phyloP scores from a whole-genome alignment of 2,888 invertebrate genomes.

The Seira ritae region DNA sequence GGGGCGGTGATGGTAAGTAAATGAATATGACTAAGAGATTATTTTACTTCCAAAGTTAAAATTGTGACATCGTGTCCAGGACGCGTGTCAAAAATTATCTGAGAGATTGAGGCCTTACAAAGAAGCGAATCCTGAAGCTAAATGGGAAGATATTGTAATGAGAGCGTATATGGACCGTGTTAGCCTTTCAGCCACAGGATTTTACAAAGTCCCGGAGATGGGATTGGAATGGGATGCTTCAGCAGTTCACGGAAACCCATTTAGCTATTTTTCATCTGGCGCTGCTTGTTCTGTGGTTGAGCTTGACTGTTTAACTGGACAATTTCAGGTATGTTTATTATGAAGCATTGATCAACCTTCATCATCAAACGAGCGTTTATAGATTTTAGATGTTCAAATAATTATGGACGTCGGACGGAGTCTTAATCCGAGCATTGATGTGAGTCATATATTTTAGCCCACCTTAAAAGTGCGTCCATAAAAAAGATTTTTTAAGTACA shows the following conservation, averaged over 20 bases:
- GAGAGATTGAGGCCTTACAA: constrained; percentile 86
- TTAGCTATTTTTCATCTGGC: constrained; percentile 91
- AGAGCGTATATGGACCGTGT: constrained; percentile 87
- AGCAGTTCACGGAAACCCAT: constrained; percentile 75
- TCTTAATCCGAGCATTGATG: constrained; percentile 96
- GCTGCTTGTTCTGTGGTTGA: constrained; percentile 92
- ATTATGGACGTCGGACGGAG: constrained; percentile 98
- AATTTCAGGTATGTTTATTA: constrained; percentile 84
- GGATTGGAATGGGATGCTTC: constrained; percentile 69
- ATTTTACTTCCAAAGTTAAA: background rate
- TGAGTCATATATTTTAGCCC: constrained; percentile 80
- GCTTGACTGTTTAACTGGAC: constrained; percentile 95
- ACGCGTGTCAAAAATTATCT: constrained; percentile 86
- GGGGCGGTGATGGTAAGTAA: constrained; percentile 75
- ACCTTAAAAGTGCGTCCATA: too few relatives aligned
- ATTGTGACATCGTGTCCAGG: constrained; percentile 75
- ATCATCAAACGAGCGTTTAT: background rate
- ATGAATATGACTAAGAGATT: background rate
- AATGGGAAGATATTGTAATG: constrained; percentile 90
- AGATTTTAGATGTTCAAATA: constrained; percentile 89
- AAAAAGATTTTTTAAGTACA: constrained; percentile 67
- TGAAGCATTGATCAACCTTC: background rate
- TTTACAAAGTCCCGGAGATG: constrained; percentile 77
- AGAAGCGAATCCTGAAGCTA: constrained; percentile 84
- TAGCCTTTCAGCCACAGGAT: constrained; percentile 89